A percentile compares a stretch with the other conserved stretches of the same genome.
Evolutionary conservation across 2,888 invertebrate genomes (phyloP).

Genomic region (Minunthozetes semirufus): DNA sequence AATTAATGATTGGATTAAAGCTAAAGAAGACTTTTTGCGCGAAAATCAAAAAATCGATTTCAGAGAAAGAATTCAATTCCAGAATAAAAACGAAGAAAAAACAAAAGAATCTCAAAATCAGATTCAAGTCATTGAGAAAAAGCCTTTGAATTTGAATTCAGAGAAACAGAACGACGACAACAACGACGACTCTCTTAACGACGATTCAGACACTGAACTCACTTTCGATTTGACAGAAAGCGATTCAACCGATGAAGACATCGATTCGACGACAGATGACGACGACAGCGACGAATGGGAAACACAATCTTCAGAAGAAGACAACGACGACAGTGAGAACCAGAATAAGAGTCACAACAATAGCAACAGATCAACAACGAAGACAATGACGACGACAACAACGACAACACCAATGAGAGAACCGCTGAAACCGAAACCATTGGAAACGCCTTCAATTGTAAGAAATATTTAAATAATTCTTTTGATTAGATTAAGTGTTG

Average conservation of each 20-base stretch:
- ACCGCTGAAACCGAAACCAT: no score
- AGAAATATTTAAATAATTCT: no score
- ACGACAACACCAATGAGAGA: no score
- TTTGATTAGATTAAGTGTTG: no score
- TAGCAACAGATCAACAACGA: no score
- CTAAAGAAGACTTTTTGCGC: constrained; percentile 27
- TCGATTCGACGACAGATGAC: background rate
- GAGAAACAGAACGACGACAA: background rate
- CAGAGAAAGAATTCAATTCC: constrained; percentile 30
- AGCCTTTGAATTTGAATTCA: background rate
- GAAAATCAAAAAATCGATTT: constrained; percentile 27
- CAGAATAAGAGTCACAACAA: background rate
- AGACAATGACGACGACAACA: no score
- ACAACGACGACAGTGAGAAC: background rate
- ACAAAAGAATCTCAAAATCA: no score
- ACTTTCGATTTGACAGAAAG: no score
- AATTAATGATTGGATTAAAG: background rate
- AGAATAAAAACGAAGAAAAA: background rate
- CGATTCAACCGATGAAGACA: no score
- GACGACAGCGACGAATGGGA: background rate
- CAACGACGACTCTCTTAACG: background rate
- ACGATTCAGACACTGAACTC: no score
- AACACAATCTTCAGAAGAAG: background rate
- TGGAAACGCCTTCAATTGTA: no score
- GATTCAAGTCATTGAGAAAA: background rate